Evolutionary conservation across 2,888 invertebrate genomes (phyloP).

Genomic region (Sphaeridia pumilis): DNA sequence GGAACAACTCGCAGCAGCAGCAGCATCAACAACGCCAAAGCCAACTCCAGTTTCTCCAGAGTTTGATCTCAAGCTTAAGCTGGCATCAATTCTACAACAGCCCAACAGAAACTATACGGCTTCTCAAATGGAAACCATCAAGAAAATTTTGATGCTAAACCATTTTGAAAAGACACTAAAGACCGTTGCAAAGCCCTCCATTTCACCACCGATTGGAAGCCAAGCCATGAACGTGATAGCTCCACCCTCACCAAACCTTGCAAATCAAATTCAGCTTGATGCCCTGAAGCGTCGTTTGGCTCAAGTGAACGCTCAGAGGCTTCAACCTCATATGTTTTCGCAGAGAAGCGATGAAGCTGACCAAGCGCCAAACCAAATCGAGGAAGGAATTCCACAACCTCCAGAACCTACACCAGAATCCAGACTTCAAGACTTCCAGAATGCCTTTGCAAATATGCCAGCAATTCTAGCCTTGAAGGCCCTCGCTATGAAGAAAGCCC

Average conservation of each 20-base stretch:
- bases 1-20: not conserved
- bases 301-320: too few species aligned
- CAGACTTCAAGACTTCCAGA: too few species aligned
- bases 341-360: not conserved
- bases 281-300: too few species aligned
- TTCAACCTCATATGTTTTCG: not conserved
- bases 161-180: conserved; percentile 21
- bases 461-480: conserved; percentile 27
- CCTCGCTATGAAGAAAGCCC: conserved; percentile 26
- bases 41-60: conserved; percentile 5
- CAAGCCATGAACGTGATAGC: not conserved
- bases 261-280: too few species aligned
- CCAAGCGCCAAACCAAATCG: not conserved
- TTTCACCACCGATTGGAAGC: not conserved
- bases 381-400: too few species aligned
- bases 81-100: conserved; percentile 2
- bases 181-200: not conserved
- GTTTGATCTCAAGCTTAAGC: conserved; percentile 9
- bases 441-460: conserved; percentile 10
- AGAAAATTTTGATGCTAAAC: conserved; percentile 29
- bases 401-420: not conserved
- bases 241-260: not conserved
- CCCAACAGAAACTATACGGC: conserved; percentile 21
- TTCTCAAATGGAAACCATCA: conserved; percentile 26
- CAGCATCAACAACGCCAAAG: conserved; percentile 2